These are phyloP conservation scores for Phrixothrix hirtus DNA, from an alignment of 2,888 invertebrate species.

Conservation along the genomic window DNA sequence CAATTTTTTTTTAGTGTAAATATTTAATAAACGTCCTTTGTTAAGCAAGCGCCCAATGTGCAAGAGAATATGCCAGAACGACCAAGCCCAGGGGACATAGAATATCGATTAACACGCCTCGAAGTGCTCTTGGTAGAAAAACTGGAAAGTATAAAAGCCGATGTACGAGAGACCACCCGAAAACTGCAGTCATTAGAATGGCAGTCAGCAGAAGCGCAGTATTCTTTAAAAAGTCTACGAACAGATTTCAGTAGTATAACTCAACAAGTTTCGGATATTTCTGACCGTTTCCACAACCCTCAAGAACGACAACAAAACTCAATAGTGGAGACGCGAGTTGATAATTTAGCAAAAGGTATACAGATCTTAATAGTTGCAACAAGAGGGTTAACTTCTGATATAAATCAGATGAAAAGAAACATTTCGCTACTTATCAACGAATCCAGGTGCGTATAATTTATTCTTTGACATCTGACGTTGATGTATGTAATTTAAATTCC, in stretches of 20 bases:
- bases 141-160: constrained; percentile 52
- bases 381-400: constrained; percentile 36
- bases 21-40: too few species aligned
- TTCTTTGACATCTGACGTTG: too few species aligned
- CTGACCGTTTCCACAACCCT: not conserved
- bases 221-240: constrained; percentile 52
- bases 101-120: constrained; percentile 49
- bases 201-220: constrained; percentile 50
- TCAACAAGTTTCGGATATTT: constrained; percentile 10
- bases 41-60: too few species aligned
- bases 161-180: constrained; percentile 52
- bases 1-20: too few species aligned
- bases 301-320: not conserved
- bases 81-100: constrained; percentile 36
- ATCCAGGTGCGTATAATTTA: constrained; percentile 36
- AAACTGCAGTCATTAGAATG: constrained; percentile 55
- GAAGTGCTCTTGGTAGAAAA: constrained; percentile 54
- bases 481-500: too few species aligned
- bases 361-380: constrained; percentile 40
- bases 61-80: too few species aligned
- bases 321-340: constrained; percentile 35
- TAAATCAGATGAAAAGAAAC: constrained; percentile 38
- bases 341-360: constrained; percentile 39
- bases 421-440: constrained; percentile 33
- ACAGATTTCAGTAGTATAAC: constrained; percentile 44